Base-by-base conservation (phyloP, 2,888 invertebrate species). In the Belgica antarctica region DNA sequence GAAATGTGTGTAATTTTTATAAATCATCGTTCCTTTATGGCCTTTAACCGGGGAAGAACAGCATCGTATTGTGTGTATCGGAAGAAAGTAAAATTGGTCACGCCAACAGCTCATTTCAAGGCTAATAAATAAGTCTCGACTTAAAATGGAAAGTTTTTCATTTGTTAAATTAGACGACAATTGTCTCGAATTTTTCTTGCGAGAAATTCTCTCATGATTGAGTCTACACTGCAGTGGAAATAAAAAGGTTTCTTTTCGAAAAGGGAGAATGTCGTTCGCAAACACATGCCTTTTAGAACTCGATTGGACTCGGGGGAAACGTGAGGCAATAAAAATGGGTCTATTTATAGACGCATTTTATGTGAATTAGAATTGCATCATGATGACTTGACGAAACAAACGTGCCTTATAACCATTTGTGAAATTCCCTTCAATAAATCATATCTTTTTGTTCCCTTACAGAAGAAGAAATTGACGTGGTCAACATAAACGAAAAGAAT, bases 391-490 rank as follows among this genome's bases (percentile, higher is more conserved):
- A 41, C 10, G 12, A 41, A 41, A 41, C 10, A 15, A 41, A n/a
- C 41, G n/a, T 41, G 15, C 12, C 8, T 5, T 52, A 15, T 52
- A 52, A 52, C 52, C 12, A 52, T 3, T 52, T 52, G 12, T 52
- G 22, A 52, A 2, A 19, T 59, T 59, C 22, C 27, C 27, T 12
- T 59, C 15, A n/a, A n/a, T n/a, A n/a, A n/a, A n/a, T n/a, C n/a
- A n/a, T n/a, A n/a, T n/a, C 2, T 59, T 59, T 81, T 75, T 82
- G 79, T 74, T 72, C 81, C 83, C 82, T 87, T 86, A 72, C 85
- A 88, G 89, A 89, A 78, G 92, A 92, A 81, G 90, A 90, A 83
- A 92, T 92, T 76, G 92, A 92, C 78, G 92, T 92, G 69, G 92
- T 90, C 68, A 87, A 89, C 0, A 81, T 88, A 73, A 86, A 86